Evolutionary conservation across 1,140 invertebrate species (phyloP), one percentile per base, ranked within the genome.

Genomic region (Thaumetopoea pityocampa): DNA sequence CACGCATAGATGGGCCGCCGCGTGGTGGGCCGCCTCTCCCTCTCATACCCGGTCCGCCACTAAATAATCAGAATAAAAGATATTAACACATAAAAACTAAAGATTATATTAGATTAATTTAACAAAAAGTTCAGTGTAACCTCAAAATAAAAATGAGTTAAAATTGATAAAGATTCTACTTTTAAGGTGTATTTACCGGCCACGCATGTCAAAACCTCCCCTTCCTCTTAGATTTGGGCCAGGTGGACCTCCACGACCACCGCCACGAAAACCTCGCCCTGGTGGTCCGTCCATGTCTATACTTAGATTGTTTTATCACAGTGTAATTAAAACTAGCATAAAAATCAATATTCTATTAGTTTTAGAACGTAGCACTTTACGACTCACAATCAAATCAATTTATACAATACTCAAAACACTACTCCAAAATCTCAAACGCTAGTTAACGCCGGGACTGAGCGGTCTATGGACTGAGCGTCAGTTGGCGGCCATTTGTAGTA

Each of bases 201-300:
- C 78, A 48, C 76, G 63, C 76, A 82, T 80, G 30, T 82, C 76
- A 50, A 82, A 80, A 14, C 70, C 72, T 29, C 73, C 71, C 37
- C 78, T 45, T 19, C 78, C 76, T 56, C 76, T 63, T 8, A 20
- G 10, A 40, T 30, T 27, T 12, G 52, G 55, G 3, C 71, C 72
- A 12, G 63, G 66, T 8, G 71, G 73, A 3, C 69, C 67, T 14
- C 79, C 73, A 43, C 76, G 71, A 33, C 79, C 66, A 22, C 68
- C 78, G 14, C 78, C 77, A 16, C 72, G 68, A 48, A 83, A 80
- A 30, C 78, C 78, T 16, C 76, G 67, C 40, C 53, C 64, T 26
- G 73, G 59, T 17, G 58, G 68, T 2, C 76, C 76, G 16, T 80
- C 76, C 78, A 82, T 82, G 3, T 22, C 20, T 20, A 5, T 9